phyloP scores from a whole-genome alignment of 1,140 invertebrate species.

The Riptortus pedestris region DNA sequence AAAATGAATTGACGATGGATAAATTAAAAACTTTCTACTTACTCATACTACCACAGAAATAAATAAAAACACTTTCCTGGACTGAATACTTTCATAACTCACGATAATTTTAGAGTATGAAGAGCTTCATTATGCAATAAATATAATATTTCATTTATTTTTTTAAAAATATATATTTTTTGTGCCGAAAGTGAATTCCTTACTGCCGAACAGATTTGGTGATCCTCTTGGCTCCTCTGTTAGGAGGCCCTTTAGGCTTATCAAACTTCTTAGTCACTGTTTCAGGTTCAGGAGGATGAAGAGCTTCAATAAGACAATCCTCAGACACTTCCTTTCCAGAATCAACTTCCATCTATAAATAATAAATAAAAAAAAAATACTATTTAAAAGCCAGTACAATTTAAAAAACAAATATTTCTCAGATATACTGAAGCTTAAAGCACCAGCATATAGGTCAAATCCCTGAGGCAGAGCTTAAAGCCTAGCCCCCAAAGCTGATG shows the following conservation, averaged over 20 bases:
- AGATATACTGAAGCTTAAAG: too few relatives aligned
- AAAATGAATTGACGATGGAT: too few relatives aligned
- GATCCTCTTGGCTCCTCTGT: constrained; percentile 78
- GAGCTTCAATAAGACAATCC: constrained; percentile 79
- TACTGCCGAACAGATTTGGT: constrained; percentile 50
- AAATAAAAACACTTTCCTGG: too few relatives aligned
- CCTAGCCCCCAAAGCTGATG: too few relatives aligned
- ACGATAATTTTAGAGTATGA: too few relatives aligned
- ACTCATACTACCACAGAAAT: too few relatives aligned
- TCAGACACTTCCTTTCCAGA: constrained; percentile 78
- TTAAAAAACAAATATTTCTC: not conserved
- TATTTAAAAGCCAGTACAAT: not conserved
- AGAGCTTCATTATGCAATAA: too few relatives aligned
- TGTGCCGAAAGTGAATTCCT: constrained; percentile 1
- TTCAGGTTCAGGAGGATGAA: constrained; percentile 81
- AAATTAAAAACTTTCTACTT: too few relatives aligned
- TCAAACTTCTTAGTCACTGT: constrained; percentile 56
- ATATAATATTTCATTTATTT: not conserved
- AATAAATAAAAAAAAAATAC: not conserved
- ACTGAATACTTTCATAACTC: too few relatives aligned
- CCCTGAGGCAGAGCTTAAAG: too few relatives aligned
- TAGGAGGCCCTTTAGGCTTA: constrained; percentile 88
- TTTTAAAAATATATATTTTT: not conserved
- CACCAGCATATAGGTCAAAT: too few relatives aligned
- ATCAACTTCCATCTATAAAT: constrained; percentile 80